phyloP scores from a whole-genome alignment of 2,797 vertebrate species.

The Anguilla obscura region DNA sequence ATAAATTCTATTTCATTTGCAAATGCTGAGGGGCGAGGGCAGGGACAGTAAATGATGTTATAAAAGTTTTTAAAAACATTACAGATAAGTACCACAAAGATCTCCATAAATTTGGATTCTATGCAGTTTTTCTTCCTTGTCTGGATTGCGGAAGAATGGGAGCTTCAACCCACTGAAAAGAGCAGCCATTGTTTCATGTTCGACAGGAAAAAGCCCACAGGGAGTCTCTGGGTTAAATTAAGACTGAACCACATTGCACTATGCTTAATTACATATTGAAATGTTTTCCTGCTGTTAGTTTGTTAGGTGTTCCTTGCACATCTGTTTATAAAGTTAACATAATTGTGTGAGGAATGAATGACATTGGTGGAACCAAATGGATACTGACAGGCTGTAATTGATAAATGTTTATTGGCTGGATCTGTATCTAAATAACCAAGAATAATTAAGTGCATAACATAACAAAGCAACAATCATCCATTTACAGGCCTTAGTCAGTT shows the following conservation, averaged over 20 bases:
- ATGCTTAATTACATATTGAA: not conserved
- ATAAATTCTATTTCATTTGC: not conserved
- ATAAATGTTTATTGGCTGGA: not conserved
- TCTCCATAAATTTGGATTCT: not conserved
- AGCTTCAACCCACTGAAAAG: not conserved
- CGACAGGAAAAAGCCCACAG: not conserved
- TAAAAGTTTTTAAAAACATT: not conserved
- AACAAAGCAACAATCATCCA: not conserved
- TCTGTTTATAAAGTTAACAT: not conserved
- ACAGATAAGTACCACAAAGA: not conserved
- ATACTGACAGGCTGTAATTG: not conserved
- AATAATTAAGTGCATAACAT: not conserved
- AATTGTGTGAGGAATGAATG: not conserved
- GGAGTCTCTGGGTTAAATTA: not conserved
- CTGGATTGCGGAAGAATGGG: not conserved
- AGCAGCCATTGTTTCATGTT: not conserved
- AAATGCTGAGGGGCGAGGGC: not conserved
- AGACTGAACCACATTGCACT: not conserved
- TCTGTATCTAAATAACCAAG: not conserved
- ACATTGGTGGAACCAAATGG: not conserved
- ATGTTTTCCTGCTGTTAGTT: not conserved
- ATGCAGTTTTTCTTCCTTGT: conserved; percentile 1
- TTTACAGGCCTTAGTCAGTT: not conserved
- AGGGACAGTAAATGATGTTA: not conserved
- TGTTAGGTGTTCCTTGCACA: not conserved